Evolutionary conservation across 1,140 invertebrate genomes (phyloP).

Genomic region (Brachystomella parvula): DNA sequence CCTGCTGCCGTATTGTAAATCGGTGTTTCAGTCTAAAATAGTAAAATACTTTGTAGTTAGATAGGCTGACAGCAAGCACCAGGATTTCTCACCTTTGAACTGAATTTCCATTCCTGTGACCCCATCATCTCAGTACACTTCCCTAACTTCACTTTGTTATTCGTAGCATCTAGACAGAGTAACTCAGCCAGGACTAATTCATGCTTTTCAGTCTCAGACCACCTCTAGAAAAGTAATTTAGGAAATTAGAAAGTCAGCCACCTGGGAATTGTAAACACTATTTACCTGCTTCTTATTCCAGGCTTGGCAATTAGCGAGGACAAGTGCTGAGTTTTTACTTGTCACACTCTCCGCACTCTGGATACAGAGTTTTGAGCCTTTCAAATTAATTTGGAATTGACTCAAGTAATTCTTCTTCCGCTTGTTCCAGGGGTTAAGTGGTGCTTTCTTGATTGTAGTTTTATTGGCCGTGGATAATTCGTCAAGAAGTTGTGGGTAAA

Average conservation of each 20-base stretch:
- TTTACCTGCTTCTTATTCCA: constrained; percentile 57
- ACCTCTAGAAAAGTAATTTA: constrained; percentile 51
- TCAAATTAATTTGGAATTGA: constrained; percentile 55
- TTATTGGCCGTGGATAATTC: constrained; percentile 48
- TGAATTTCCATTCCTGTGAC: constrained; percentile 79
- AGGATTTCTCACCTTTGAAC: constrained; percentile 51
- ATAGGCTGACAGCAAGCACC: constrained; percentile 8
- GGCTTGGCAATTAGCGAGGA: constrained; percentile 60
- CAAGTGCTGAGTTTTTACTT: constrained; percentile 62
- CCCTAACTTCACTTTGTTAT: constrained; percentile 57
- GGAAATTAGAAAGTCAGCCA: not conserved
- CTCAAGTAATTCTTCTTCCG: constrained; percentile 37
- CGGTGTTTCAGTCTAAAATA: constrained; percentile 55
- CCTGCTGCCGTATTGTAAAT: constrained; percentile 80
- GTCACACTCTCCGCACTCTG: constrained; percentile 70
- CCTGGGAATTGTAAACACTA: not conserved
- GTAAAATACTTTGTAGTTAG: constrained; percentile 27
- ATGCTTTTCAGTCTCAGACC: constrained; percentile 75
- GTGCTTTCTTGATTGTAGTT: no score
- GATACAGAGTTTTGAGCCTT: constrained; percentile 62
- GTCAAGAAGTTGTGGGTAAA: constrained; percentile 73
- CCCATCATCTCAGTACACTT: constrained; percentile 90
- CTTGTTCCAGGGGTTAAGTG: constrained; percentile 48
- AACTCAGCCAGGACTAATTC: constrained; percentile 77
- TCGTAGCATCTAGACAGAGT: constrained; percentile 70